Base-by-base conservation (phyloP, 1,140 invertebrate genomes). In the Trypoxylus dichotomus region DNA sequence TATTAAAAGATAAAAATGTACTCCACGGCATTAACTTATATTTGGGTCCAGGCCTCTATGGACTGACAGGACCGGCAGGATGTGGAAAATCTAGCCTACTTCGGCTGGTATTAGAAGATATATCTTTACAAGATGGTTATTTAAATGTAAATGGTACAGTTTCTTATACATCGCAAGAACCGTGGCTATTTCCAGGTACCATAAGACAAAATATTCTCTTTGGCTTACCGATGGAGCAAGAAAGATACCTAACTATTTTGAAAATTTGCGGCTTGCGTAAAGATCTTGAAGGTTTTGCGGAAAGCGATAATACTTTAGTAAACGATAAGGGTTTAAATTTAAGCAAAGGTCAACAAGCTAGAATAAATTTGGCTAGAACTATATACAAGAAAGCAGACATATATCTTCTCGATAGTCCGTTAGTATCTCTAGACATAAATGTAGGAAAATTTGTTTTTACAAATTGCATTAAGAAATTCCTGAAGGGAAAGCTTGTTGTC, bases 341-440 rank as follows among this genome's bases (percentile, higher is more conserved):
- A 3, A 95, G 93, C 81, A 95, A 94, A 29, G 95, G 97, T 63
- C 97, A 98, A 86, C 93, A 95, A 81, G 96, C 97, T 0, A 90
- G 97, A 82, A 93, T 98, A 5, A 96, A 95, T 83, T 86, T 97
- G 43, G 96, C 96, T 0, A 90, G 95, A 76, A 92, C 95, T 7
- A 88, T 96, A 3, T 97, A 97, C 86, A 90, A 91, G 74, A 90
- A 93, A 85, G 91, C 92, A 8, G 92, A 94, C 80, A 90, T 96
- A 47, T 96, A 94, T 82, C 86, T 96, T 0, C 85, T 96, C 11
- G 95, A 96, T 85, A 94, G 96, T 87, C 94, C 94, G 2, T 85
- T 96, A 15, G 94, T 93, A 79, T 93, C 95, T 1, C 93, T 97
- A 0, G 95, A 97, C 85, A 88, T 94, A 1, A 91, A 93, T 79